Conservation (phyloP, 2,888 invertebrate genomes). For the Digitonthophagus gazella region DNA sequence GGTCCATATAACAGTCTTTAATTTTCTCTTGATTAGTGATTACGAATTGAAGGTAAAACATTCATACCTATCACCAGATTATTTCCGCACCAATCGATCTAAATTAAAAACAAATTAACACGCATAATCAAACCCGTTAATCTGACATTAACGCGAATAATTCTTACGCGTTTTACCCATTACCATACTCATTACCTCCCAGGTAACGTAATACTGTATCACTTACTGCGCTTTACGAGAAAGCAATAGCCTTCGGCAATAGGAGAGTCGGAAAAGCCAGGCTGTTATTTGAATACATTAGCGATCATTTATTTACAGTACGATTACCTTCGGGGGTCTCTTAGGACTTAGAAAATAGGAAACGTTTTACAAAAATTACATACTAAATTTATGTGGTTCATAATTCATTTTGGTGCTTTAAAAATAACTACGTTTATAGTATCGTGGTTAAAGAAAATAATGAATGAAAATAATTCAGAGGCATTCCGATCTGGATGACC, state of each 20-base stretch:
- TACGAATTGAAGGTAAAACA: too few species aligned
- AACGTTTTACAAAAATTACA: neutral
- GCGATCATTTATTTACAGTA: neutral
- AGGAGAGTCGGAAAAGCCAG: neutral
- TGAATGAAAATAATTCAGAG: neutral
- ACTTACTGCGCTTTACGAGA: neutral
- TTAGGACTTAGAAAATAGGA: neutral
- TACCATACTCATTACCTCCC: neutral
- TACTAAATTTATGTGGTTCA: neutral
- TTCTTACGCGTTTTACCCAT: neutral
- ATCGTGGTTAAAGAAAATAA: too few species aligned
- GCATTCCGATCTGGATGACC: neutral
- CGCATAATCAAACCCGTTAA: neutral
- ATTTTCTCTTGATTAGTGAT: too few species aligned
- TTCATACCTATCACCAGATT: too few species aligned
- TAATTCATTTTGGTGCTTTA: neutral
- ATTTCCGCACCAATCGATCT: neutral
- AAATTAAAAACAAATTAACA: neutral
- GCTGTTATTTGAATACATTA: neutral
- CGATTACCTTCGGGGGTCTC: neutral
- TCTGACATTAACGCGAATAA: neutral
- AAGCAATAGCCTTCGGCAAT: neutral
- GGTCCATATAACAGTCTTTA: too few species aligned
- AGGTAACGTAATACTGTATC: neutral
- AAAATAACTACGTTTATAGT: neutral